Base-by-base conservation (phyloP, 2,797 vertebrate genomes). In the Peromyscus eremicus region DNA sequence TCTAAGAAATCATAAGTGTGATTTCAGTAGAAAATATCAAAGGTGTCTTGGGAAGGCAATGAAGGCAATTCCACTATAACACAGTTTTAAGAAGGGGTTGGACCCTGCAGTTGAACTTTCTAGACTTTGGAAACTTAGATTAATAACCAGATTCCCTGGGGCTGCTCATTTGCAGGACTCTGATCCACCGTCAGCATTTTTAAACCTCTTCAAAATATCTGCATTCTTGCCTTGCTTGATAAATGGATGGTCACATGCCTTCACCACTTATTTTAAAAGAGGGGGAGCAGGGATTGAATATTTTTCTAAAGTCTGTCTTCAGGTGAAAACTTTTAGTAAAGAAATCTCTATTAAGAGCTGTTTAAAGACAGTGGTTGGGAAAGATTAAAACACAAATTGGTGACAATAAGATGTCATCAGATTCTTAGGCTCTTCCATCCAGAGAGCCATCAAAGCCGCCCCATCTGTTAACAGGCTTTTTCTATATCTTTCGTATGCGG, bases 401-500 rank as follows among this genome's bases (percentile, higher is more conserved):
- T 57, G 93, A 97, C 96, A 95, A 97, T 98, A 96, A 97, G 94
- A 98, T 98, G 97, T 97, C 98, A 97, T 96, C 96, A 83, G 94
- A 93, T 96, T 96, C 94, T 89, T 95, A 73, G 23, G 85, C 79
- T 94, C 75, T 71, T 80, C 96, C 25, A 4, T 85, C 84, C 90
- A 80, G 95, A 96, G 57, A 60, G 57, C 52, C 97, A 97, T 97
- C 96, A 97, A 96, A 98, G 96, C 81, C 57, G 0, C 32, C 81
- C 95, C 96, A 97, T 88, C 94, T 98, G 97, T 97, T 96, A 97
- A 96, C 98, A 98, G 81, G 92, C 94, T 96, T 97, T 97, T 96
- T 93, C 95, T 97, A 87, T 84, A 97, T 98, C 96, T 98, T 97
- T 92, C 79, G 89, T 95, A 90, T 87, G 91, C 1, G 1, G 92